Evolutionary conservation across 2,797 vertebrate genomes (phyloP), one percentile per base, ranked within the genome.

Genomic region (Tokudaia tokunoshimensis): DNA sequence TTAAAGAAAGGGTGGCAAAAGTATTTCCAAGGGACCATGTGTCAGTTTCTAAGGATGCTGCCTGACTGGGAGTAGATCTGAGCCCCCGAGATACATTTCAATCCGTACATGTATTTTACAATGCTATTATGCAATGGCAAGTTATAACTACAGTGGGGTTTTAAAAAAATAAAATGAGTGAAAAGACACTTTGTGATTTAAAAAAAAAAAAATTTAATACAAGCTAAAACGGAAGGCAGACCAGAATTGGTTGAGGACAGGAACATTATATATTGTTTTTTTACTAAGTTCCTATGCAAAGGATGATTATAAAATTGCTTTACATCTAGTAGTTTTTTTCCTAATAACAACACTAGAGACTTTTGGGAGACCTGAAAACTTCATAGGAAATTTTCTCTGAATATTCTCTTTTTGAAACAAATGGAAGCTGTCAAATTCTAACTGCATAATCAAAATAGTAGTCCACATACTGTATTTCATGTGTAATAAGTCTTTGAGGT

Each of bases 401-500:
- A 97, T 97, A 98, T 93, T 98, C 70, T 91, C 94, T 93, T 87
- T 97, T 97, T 87, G 92, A 98, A 97, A 97, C 96, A 98, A 98
- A 98, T 57, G n/a, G 96, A 55, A 89, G 89, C 80, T 98, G 96
- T 98, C 97, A 98, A 97, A 92, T 98, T 98, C 89, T 98, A 96
- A 96, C 90, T 84, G 96, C 95, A 97, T 57, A 59, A 96, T 97
- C 92, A 98, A 98, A 98, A 97, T 97, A 96, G 90, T 97, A 98
- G 98, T 96, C 95, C 72, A 59, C 6, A 57, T 87, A 96, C 96
- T 94, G 96, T 96, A 98, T 98, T 92, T 98, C 96, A 97, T 98
- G 98, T 97, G 96, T 98, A 98, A 96, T 98, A 98, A 98, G 98
- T 99, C 98, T 98, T 95, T 98, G 97, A 98, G 98, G 97, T 98